Percentiles rank a stretch among this genome's conserved stretches.
These are phyloP conservation scores for Hydra vulgaris DNA, from an alignment of 30 jellyfish, hydroid and myxozoan species.

Conservation along the genomic window DNA sequence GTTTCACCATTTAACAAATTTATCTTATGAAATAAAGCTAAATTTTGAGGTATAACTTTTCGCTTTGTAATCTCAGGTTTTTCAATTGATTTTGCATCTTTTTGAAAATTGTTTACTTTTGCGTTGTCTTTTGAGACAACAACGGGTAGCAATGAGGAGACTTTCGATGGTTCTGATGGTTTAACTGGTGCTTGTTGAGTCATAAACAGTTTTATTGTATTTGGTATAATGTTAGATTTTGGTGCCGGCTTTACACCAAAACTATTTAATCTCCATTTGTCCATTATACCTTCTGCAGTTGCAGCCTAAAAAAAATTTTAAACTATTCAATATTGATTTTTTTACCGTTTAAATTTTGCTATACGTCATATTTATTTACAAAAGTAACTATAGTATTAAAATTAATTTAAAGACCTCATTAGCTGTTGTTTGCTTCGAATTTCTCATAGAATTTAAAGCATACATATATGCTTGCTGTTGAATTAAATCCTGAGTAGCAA, in stretches of 20 bases:
- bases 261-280: conserved; percentile 80
- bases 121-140: background rate
- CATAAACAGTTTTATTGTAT: conserved; percentile 76
- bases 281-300: conserved; percentile 71
- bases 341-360: too few species aligned
- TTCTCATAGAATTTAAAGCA: conserved; percentile 69
- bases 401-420: too few species aligned
- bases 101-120: background rate
- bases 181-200: conserved; percentile 49
- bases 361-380: too few species aligned
- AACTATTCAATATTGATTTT: too few species aligned
- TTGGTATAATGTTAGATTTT: conserved; percentile 48
- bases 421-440: conserved; percentile 41
- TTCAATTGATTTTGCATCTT: background rate
- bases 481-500: conserved; percentile 48
- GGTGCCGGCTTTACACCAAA: conserved; percentile 57
- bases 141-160: too few species aligned
- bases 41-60: background rate
- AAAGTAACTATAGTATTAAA: too few species aligned
- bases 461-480: conserved; percentile 75
- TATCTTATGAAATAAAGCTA: background rate
- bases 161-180: too few species aligned
- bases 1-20: background rate
- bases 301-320: conserved; percentile 49
- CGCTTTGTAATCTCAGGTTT: background rate